A percentile compares a stretch with the other conserved stretches of the same genome.
Conservation (phyloP, 2,888 invertebrate species). For the Unio pictorum region DNA sequence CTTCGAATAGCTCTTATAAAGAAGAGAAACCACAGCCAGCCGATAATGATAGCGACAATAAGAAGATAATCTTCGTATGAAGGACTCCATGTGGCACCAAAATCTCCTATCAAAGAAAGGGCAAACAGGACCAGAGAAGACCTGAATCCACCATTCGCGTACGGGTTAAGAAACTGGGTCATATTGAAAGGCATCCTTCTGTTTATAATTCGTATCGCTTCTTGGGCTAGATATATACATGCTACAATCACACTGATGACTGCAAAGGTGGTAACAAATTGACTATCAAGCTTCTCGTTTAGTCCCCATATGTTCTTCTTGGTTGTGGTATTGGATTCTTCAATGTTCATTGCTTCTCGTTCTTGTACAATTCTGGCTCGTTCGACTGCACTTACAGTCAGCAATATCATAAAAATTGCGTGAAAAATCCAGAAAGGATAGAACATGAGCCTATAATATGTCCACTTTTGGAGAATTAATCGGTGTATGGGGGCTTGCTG, state of each 20-base stretch:
- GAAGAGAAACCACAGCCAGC: no score
- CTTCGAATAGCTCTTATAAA: slow-evolving; percentile 7
- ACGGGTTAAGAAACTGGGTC: slow-evolving; percentile 20
- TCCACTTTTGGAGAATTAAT: slow-evolving; percentile 48
- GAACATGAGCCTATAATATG: slow-evolving; percentile 27
- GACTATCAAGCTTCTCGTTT: slow-evolving; percentile 7
- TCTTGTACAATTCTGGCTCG: slow-evolving; percentile 3
- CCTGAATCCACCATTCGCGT: slow-evolving; percentile 44
- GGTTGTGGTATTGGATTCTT: slow-evolving; percentile 11
- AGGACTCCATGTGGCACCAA: no score
- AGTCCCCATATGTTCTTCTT: slow-evolving; percentile 6
- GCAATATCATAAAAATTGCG: slow-evolving; percentile 27
- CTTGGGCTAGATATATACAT: slow-evolving; percentile 21
- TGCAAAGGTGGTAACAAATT: slow-evolving; percentile 19
- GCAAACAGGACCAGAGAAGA: slow-evolving; percentile 40
- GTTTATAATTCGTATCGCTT: slow-evolving; percentile 10
- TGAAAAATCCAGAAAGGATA: slow-evolving; percentile 40
- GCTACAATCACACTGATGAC: slow-evolving; percentile 26
- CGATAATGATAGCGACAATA: no score
- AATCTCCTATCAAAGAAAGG: background rate
- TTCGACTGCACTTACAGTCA: slow-evolving; percentile 34
- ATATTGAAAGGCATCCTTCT: slow-evolving; percentile 21
- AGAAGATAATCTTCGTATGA: no score
- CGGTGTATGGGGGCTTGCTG: slow-evolving; percentile 33
- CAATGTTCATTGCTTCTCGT: background rate